phyloP scores from a whole-genome alignment of 2,888 invertebrate genomes.

The Hirtodrosophila histrioides region DNA sequence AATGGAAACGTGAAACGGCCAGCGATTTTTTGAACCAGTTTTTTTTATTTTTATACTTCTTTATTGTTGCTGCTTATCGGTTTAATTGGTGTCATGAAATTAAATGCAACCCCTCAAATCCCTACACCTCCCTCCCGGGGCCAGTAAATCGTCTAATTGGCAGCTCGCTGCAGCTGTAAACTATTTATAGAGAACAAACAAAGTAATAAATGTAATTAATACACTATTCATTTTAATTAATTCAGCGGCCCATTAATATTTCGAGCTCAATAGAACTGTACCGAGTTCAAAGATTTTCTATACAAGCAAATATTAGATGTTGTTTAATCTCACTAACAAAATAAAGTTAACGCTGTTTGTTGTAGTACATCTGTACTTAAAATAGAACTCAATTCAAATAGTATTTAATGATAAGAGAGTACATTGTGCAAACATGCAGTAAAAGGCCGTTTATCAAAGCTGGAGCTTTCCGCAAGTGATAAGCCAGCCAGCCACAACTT shows the following conservation, averaged over 20 bases:
- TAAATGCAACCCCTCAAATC: background rate
- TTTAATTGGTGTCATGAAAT: conserved; percentile 50
- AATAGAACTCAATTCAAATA: conserved; percentile 43
- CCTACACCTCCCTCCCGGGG: too few relatives aligned
- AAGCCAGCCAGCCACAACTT: conserved; percentile 16
- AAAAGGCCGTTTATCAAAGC: background rate
- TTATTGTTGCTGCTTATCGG: conserved; percentile 39
- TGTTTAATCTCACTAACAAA: background rate
- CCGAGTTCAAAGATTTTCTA: too few relatives aligned
- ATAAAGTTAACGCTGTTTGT: background rate
- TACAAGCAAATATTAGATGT: too few relatives aligned
- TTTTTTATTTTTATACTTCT: conserved; percentile 13
- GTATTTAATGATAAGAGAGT: conserved; percentile 40
- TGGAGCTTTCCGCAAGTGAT: conserved; percentile 47
- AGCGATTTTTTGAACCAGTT: conserved; percentile 45
- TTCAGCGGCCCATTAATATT: background rate
- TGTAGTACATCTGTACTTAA: conserved; percentile 24
- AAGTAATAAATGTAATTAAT: conserved; percentile 30
- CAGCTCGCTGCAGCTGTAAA: conserved; percentile 19
- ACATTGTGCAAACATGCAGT: conserved; percentile 20
- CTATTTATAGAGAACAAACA: conserved; percentile 23
- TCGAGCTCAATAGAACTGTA: background rate
- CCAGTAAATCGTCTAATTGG: conserved; percentile 20
- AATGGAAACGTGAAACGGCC: conserved; percentile 45
- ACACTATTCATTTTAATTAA: conserved; percentile 13